phyloP scores from a whole-genome alignment of 2,113 vertebrate species.

The Tachysurus fulvidraco region DNA sequence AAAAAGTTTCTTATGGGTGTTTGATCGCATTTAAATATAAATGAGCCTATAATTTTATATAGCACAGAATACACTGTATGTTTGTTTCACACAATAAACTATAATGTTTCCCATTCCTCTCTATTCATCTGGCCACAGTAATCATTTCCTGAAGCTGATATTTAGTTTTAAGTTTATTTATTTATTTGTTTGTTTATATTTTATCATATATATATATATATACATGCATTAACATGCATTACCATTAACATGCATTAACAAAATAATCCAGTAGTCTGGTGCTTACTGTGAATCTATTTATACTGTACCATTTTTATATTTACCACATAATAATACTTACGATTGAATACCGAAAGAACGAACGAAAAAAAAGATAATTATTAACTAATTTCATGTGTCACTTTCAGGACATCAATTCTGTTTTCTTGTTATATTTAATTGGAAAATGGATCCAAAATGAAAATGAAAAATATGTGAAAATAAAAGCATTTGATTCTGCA shows the following conservation, averaged over 20 bases:
- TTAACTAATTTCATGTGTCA: not conserved
- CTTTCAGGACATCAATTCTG: not conserved
- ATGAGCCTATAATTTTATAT: conserved; percentile 13
- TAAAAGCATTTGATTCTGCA: not conserved
- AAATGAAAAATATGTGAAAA: not conserved
- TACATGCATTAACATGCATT: no score
- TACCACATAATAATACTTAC: not conserved
- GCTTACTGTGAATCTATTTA: not conserved
- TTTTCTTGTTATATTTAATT: not conserved
- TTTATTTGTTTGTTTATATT: no score
- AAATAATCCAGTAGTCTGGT: not conserved
- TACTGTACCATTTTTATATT: not conserved
- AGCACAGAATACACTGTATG: not conserved
- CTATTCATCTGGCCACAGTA: not conserved
- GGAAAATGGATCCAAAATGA: conserved; percentile 4
- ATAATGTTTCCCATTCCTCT: not conserved
- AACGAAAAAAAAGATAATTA: not conserved
- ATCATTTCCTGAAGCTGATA: not conserved
- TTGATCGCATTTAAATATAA: not conserved
- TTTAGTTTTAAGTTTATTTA: not conserved
- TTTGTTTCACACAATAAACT: not conserved
- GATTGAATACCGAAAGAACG: not conserved
- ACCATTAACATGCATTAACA: not conserved
- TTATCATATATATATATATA: no score
- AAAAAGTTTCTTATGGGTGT: not conserved